Evolutionary conservation across 2,888 invertebrate genomes (phyloP).

Genomic region (Dolomedes plantarius): DNA sequence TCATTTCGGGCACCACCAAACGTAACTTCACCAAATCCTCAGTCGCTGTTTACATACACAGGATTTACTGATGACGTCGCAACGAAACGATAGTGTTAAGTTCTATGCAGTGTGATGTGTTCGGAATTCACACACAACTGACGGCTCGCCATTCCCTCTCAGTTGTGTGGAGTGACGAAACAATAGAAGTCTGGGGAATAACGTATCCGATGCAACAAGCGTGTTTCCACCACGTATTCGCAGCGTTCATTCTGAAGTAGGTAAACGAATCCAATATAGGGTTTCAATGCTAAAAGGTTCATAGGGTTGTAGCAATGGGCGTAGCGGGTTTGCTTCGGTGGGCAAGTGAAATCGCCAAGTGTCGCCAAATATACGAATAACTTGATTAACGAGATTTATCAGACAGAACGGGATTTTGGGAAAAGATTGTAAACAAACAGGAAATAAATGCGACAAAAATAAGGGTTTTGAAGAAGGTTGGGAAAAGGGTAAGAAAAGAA

Average conservation of each 20-base stretch:
- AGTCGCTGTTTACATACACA: not conserved
- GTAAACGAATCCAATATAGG: slow-evolving; percentile 12
- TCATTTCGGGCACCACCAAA: not conserved
- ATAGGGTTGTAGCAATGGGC: not conserved
- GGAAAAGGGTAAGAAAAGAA: too few species aligned
- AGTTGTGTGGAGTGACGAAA: too few species aligned
- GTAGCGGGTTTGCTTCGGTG: slow-evolving; percentile 3
- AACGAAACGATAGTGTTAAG: too few species aligned
- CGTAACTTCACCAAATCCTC: not conserved
- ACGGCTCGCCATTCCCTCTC: too few species aligned
- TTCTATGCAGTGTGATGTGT: too few species aligned
- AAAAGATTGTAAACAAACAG: too few species aligned
- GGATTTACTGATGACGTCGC: not conserved
- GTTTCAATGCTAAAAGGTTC: not conserved
- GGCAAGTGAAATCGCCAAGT: not conserved
- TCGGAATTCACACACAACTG: too few species aligned
- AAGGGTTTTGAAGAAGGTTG: too few species aligned
- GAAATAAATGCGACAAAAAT: too few species aligned
- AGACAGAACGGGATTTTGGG: too few species aligned
- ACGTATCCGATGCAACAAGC: not conserved
- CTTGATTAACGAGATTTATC: slow-evolving; percentile 1
- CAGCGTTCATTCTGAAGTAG: not conserved
- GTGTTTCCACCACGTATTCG: not conserved
- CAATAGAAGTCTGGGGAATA: not conserved
- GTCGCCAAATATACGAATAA: not conserved